Base-by-base conservation (phyloP, 1,140 invertebrate genomes). In the Saccostrea cuccullata region DNA sequence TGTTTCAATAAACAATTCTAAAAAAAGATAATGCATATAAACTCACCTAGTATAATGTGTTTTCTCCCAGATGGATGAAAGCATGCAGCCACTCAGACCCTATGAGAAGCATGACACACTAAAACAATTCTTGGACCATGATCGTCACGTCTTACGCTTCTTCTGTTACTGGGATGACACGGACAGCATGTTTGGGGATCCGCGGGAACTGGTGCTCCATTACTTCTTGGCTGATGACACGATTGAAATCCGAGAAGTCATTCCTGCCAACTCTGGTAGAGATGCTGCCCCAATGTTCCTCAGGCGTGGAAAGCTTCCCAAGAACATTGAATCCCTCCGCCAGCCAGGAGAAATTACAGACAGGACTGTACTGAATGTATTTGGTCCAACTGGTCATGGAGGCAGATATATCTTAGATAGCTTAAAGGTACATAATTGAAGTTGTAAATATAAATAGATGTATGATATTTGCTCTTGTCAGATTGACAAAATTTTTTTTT, bases 351-450 rank as follows among this genome's bases (percentile, higher is more conserved):
- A 96, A 47, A 91, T 96, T 30, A 96, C 96, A 36, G 95, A 95
- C 2, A 94, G 96, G 82, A 97, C 97, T 0, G 93, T 97, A 40
- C 94, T 97, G 5, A 98, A 97, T 93, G 97, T 97, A 0, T 94
- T 98, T 77, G 97, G 96, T 17, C 95, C 95, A 47, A 95, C 95
- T 89, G 93, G 95, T 2, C 95, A 96, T 92, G 96, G 96, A n/a
- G 96, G 97, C 85, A 96, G 96, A 90, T 96, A 97, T 77, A 95
- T 95, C 87, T 90, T 95, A 26, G 95, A 96, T 90, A 95, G 93
- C 91, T 90, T 95, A 26, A 95, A 95, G 93, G 94, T 95, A 87
- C 88, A 64, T 20, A 20, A 64, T 9, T 8, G 5, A 47, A 47
- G 47, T 47, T 47, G 47, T 47, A 3, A 3, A 3, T 6, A 8